These are phyloP conservation scores for Phoxinus dragarum DNA, from an alignment of 2,797 vertebrate species.

Conservation along the genomic window DNA sequence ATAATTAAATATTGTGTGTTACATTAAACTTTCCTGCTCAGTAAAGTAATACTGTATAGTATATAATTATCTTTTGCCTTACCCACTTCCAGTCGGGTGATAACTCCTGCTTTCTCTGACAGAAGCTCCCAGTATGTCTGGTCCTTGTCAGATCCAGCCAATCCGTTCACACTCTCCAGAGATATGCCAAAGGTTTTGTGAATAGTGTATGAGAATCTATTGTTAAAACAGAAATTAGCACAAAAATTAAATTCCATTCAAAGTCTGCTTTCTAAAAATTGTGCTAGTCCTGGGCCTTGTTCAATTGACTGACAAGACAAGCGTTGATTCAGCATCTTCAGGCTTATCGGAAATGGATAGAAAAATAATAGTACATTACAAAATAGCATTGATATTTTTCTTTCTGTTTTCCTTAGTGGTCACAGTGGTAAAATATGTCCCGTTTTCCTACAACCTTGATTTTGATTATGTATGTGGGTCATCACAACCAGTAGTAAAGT, in stretches of 20 bases:
- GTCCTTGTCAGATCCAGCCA: slow-evolving; percentile 62
- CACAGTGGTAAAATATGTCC: not conserved
- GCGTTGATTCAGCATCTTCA: not conserved
- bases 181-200: slow-evolving; percentile 68
- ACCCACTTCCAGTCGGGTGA: slow-evolving; percentile 68
- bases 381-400: not conserved
- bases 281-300: not conserved
- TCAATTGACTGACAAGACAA: not conserved
- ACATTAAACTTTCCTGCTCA: no score
- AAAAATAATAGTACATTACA: not conserved
- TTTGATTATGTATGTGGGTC: not conserved
- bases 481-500: not conserved
- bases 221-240: slow-evolving; percentile 4
- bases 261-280: not conserved
- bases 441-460: not conserved
- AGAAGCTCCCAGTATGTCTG: slow-evolving; percentile 77
- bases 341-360: not conserved
- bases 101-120: slow-evolving; percentile 64
- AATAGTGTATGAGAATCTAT: slow-evolving; percentile 47
- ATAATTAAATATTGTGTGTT: not conserved
- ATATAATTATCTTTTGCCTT: slow-evolving; percentile 42
- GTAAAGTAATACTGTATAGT: not conserved
- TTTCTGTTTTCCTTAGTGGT: no score
- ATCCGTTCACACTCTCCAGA: slow-evolving; percentile 74
- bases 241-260: not conserved